phyloP scores from a whole-genome alignment of 2,888 invertebrate species.

The Hirtodrosophila duncani region DNA sequence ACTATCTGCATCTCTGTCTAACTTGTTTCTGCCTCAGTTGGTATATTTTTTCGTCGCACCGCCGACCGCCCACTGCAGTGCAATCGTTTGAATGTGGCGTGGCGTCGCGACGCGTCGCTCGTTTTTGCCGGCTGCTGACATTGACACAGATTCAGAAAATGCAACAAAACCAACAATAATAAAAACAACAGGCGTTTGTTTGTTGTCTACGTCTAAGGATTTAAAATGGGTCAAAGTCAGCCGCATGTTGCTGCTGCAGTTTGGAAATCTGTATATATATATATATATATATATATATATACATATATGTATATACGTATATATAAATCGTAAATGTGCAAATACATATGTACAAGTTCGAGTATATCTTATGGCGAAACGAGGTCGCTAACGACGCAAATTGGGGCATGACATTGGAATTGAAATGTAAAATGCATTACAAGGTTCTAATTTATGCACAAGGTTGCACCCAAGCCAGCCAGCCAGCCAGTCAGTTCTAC shows the following conservation, averaged over 20 bases:
- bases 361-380: too few relatives aligned
- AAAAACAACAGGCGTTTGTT: slow-evolving; percentile 38
- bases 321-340: too few relatives aligned
- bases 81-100: too few relatives aligned
- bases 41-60: slow-evolving; percentile 49
- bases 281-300: not conserved
- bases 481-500: slow-evolving; percentile 1
- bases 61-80: slow-evolving; percentile 53
- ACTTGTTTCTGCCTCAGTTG: slow-evolving; percentile 65
- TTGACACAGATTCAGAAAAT: slow-evolving; percentile 70
- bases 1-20: slow-evolving; percentile 14
- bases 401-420: slow-evolving; percentile 67
- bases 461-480: slow-evolving; percentile 32
- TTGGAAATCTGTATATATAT: slow-evolving; percentile 52
- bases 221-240: slow-evolving; percentile 75
- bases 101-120: slow-evolving; percentile 26
- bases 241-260: slow-evolving; percentile 41
- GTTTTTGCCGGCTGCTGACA: slow-evolving; percentile 67
- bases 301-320: too few relatives aligned
- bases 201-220: slow-evolving; percentile 58
- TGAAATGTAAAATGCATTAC: slow-evolving; percentile 48
- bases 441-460: slow-evolving; percentile 49
- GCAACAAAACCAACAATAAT: slow-evolving; percentile 44
- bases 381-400: slow-evolving; percentile 53
- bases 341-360: too few relatives aligned